Evolutionary conservation across 2,888 invertebrate genomes (phyloP), one percentile per base, ranked within the genome.

Genomic region (Litoditis marina): DNA sequence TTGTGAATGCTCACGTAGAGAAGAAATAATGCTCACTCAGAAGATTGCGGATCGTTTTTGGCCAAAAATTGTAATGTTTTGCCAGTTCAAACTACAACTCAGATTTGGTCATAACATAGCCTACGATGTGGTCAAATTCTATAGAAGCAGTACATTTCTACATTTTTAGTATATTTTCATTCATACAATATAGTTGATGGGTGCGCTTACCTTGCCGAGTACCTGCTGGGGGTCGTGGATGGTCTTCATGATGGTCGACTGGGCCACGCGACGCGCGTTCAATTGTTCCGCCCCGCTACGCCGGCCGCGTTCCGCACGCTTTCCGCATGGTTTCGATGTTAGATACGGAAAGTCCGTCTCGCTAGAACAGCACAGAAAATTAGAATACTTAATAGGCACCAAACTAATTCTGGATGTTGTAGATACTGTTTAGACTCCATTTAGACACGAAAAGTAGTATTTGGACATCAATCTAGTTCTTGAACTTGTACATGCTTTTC

Each of bases 291-390:
- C 65, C 63, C 59, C 69, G 70, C 64, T 69, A 42, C 72, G 66
- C 63, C 69, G 65, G 44, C 68, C 71, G 66, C 71, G 72, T 63
- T 70, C 73, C 69, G 64, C 66, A 55, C 68, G 66, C 57, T 69
- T 69, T 63, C 70, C 72, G 62, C 67, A 66, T 57, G 68, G 63
- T 63, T 76, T 76, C 50, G 62, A 47, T 53, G 66, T 65, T 66
- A 76, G 55, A 54, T 70, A 65, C 56, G 77, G 77, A 65, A 73
- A 77, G 30, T 77, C 77, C 60, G 68, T 62, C 52, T 77, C 77
- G 61, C 77, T 77, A 73, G 62, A 77, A 74, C 25, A 31, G 39
- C 6, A 27, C 60, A 30, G 16, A 46, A 30, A 28, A 30, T 59
- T 58, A n/a, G 47, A 19, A 13, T 8, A 47, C n/a, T 16, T 47